These are phyloP conservation scores for Hoplodrina ambigua DNA, from an alignment of 2,888 invertebrate genomes.

Conservation along the genomic window DNA sequence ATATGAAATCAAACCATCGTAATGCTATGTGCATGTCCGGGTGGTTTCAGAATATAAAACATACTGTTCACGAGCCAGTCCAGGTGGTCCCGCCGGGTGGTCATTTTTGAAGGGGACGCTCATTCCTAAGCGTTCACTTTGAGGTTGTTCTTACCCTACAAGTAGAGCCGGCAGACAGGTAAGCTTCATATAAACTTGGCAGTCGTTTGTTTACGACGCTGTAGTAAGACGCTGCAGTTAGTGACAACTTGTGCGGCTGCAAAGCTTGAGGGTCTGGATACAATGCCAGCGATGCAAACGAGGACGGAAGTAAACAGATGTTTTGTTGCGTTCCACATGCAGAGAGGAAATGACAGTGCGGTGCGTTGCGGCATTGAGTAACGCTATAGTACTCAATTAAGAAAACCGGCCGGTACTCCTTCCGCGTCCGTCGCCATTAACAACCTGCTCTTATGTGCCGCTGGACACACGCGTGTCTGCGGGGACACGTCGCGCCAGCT, in stretches of 20 bases:
- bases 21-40: background rate
- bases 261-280: background rate
- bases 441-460: constrained; percentile 54
- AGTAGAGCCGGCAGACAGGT: too few species aligned
- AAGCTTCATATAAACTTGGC: too few species aligned
- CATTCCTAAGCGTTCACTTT: background rate
- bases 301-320: background rate
- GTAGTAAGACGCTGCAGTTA: background rate
- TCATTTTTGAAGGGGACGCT: background rate
- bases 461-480: background rate
- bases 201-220: background rate
- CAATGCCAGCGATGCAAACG: constrained; percentile 3
- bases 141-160: background rate
- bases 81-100: too few species aligned
- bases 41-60: background rate
- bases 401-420: constrained; percentile 68
- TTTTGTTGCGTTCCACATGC: constrained; percentile 10
- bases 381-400: constrained; percentile 67
- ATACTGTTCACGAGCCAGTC: background rate
- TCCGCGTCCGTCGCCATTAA: constrained; percentile 71
- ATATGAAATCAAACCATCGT: background rate
- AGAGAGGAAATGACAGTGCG: constrained; percentile 35
- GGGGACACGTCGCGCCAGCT: too few species aligned
- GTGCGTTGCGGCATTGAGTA: constrained; percentile 57
- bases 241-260: background rate